These are phyloP conservation scores for Otolemur garnettii DNA, from an alignment of 2,113 vertebrate species.

Conservation along the genomic window DNA sequence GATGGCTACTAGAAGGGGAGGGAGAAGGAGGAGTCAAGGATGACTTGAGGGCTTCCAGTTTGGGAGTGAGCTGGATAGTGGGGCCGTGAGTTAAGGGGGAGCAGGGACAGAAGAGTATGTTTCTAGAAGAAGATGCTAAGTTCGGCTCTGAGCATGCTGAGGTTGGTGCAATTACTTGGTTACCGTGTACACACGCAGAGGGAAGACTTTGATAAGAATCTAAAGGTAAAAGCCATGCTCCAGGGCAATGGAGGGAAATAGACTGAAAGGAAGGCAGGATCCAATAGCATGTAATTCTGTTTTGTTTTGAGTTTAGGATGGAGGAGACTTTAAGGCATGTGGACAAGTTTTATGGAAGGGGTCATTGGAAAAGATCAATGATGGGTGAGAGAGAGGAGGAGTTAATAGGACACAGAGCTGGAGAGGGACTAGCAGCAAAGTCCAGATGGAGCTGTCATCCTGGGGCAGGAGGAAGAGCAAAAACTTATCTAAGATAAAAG, in stretches of 20 bases:
- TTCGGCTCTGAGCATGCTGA: background rate
- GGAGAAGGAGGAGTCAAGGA: background rate
- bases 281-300: background rate
- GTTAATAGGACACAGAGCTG: background rate
- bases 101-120: background rate
- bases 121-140: background rate
- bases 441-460: slow-evolving; percentile 39
- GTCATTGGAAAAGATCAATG: background rate
- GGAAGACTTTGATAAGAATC: background rate
- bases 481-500: background rate
- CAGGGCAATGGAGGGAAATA: background rate
- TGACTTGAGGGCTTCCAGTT: background rate
- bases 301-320: background rate
- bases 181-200: background rate
- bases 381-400: background rate
- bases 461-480: slow-evolving; percentile 36
- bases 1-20: background rate
- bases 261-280: background rate
- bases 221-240: background rate
- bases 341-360: background rate
- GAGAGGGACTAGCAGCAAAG: background rate
- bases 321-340: background rate
- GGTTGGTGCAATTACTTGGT: background rate
- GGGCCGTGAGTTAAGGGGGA: background rate
- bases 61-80: background rate